Evolutionary conservation across 2,113 vertebrate genomes (phyloP).

Genomic region (Leuciscus idus): DNA sequence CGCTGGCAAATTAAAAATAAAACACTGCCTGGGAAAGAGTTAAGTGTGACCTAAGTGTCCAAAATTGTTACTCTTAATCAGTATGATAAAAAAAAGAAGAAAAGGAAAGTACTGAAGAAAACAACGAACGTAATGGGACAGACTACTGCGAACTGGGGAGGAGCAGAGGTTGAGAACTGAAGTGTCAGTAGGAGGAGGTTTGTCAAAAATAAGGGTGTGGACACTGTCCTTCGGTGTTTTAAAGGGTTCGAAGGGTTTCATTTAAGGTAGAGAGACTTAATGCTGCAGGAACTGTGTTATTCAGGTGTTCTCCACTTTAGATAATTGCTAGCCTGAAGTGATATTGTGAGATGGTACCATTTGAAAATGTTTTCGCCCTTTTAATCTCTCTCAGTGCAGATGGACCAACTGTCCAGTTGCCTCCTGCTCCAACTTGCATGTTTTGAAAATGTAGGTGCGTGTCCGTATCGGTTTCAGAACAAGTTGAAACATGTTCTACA

Average conservation of each 20-base stretch:
- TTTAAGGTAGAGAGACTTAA: not conserved
- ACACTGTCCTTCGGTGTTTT: not conserved
- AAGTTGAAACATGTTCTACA: constrained; percentile 28
- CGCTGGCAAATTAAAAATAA: too few species aligned
- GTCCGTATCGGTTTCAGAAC: constrained; percentile 17
- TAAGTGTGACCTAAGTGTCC: too few species aligned
- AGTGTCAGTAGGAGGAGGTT: not conserved
- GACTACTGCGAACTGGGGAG: not conserved
- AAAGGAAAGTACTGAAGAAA: not conserved
- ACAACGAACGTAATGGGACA: not conserved
- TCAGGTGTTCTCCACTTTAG: not conserved
- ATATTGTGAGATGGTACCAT: not conserved
- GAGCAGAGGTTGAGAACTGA: not conserved
- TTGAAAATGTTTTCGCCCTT: not conserved
- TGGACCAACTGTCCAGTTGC: not conserved
- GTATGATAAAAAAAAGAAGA: not conserved
- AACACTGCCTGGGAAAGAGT: too few species aligned
- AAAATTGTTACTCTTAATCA: too few species aligned
- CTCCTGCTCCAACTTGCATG: not conserved
- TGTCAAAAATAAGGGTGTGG: constrained; percentile 7
- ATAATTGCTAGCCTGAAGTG: constrained; percentile 26
- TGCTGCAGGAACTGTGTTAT: not conserved
- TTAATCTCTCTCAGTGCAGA: not conserved
- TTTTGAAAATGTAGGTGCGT: constrained; percentile 2
- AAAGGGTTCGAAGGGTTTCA: not conserved